Conservation (phyloP, 1,140 invertebrate genomes). For the Procambarus virginalis region DNA sequence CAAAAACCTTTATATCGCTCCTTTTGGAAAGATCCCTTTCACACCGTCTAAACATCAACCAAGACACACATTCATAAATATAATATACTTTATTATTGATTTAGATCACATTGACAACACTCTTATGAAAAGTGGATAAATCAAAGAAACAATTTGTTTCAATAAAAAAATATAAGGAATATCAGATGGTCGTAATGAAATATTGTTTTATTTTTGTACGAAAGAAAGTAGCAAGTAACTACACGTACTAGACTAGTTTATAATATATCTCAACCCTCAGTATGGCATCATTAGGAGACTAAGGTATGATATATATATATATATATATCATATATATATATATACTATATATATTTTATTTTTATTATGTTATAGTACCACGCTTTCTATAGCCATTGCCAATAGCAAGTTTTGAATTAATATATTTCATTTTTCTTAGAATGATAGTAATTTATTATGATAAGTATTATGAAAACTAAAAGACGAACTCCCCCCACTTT, state of each 20-base stretch:
- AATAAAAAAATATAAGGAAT: not conserved
- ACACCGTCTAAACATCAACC: not conserved
- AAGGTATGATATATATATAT: not conserved
- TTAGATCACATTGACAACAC: conserved; percentile 9
- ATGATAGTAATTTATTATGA: too few species aligned
- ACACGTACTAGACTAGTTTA: not conserved
- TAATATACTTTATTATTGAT: not conserved
- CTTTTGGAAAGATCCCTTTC: not conserved
- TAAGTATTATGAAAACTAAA: too few species aligned
- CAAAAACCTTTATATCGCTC: not conserved
- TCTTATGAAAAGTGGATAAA: not conserved
- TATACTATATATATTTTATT: too few species aligned
- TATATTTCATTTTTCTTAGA: too few species aligned
- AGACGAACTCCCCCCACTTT: too few species aligned
- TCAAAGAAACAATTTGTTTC: not conserved
- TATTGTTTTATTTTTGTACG: not conserved
- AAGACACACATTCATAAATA: not conserved
- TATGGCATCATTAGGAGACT: not conserved
- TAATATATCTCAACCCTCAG: not conserved
- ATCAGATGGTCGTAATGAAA: not conserved
- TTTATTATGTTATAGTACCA: too few species aligned
- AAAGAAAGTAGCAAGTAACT: not conserved
- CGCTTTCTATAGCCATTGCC: too few species aligned
- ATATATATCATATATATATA: too few species aligned
- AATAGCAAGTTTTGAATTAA: too few species aligned